A percentile compares a stretch with the other conserved stretches of the same genome.
Conservation (phyloP, 2,888 invertebrate species). For the Phengaris alcon region DNA sequence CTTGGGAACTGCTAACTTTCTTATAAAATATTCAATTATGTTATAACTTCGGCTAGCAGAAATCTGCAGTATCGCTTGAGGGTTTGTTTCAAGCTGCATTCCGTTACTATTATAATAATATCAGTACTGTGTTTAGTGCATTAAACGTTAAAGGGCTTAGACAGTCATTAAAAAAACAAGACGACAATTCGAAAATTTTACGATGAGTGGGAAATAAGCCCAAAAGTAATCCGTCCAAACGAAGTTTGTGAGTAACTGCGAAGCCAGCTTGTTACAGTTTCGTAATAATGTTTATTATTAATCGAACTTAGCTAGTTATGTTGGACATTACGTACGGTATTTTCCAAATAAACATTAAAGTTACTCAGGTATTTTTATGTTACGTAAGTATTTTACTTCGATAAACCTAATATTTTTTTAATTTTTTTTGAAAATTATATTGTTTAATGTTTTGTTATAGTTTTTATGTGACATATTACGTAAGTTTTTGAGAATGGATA, state of each 20-base stretch:
- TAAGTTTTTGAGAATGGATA: neutral
- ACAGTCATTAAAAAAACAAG: no score
- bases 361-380: no score
- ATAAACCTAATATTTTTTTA: neutral
- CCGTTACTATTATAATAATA: neutral
- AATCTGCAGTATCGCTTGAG: neutral
- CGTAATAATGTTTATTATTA: neutral
- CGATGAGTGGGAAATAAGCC: no score
- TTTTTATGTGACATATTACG: neutral
- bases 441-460: neutral
- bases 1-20: slow-evolving; percentile 19
- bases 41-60: neutral
- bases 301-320: no score
- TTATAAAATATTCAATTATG: slow-evolving; percentile 20
- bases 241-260: no score
- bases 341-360: no score
- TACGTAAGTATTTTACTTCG: no score
- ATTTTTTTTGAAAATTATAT: neutral
- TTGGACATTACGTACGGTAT: neutral
- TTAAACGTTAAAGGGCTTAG: no score
- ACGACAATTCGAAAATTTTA: no score
- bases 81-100: neutral
- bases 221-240: neutral
- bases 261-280: no score
- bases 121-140: no score